Conservation (phyloP, 1,140 invertebrate species). For the Argopecten irradians region DNA sequence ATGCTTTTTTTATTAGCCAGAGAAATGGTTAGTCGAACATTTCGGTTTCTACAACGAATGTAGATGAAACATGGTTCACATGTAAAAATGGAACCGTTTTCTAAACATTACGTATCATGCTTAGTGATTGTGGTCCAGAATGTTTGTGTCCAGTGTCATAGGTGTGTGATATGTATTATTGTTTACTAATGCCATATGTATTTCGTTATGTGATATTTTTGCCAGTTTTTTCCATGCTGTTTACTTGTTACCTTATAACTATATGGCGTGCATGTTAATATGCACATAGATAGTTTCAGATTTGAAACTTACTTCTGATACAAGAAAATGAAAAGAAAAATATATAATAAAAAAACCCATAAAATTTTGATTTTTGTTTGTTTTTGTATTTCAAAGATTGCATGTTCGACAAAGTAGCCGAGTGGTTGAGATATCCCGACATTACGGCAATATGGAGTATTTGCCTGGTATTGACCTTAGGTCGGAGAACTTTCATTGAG, state of each 20-base stretch:
- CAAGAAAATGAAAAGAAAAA: neutral
- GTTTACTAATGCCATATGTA: neutral
- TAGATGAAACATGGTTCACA: neutral
- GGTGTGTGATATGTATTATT: neutral
- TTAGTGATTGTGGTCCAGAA: neutral
- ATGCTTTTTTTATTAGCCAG: neutral
- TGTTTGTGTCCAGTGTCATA: neutral
- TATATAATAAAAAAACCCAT: neutral
- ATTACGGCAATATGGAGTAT: too few species aligned
- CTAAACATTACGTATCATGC: neutral
- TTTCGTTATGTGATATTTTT: neutral
- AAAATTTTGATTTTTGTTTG: neutral
- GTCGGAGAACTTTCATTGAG: too few species aligned
- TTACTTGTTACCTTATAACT: neutral
- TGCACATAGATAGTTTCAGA: conserved; percentile 3
- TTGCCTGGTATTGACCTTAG: too few species aligned
- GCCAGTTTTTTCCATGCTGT: neutral
- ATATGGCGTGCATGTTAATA: neutral
- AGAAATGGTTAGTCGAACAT: neutral
- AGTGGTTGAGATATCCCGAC: too few species aligned
- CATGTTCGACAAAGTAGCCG: neutral
- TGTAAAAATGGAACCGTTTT: neutral
- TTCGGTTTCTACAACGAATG: neutral
- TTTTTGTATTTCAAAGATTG: neutral
- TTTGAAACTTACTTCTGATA: neutral